Conservation (phyloP, 2,113 vertebrate species). For the Indicator indicator region DNA sequence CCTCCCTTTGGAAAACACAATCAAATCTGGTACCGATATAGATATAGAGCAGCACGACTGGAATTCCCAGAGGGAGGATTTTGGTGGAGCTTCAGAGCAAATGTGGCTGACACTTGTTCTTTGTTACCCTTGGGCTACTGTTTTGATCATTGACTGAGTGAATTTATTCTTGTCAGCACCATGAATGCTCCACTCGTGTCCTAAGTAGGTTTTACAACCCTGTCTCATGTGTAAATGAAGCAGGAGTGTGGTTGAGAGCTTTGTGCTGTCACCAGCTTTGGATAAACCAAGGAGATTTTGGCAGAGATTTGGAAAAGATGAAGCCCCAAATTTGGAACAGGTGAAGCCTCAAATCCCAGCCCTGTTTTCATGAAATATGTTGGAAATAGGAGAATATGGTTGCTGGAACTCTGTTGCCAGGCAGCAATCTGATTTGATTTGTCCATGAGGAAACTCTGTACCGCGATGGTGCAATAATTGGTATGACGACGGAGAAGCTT, state of each 20-base stretch:
- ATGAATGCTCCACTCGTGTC: slow-evolving; percentile 59
- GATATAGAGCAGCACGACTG: slow-evolving; percentile 55
- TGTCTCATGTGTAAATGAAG: slow-evolving; percentile 43
- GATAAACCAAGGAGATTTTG: background rate
- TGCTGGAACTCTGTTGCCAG: too few relatives aligned
- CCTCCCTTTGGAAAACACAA: background rate
- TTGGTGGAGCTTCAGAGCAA: slow-evolving; percentile 68
- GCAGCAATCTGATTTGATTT: background rate
- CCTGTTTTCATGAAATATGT: background rate
- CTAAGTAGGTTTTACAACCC: slow-evolving; percentile 28
- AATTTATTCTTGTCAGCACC: slow-evolving; percentile 71
- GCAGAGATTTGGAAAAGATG: background rate
- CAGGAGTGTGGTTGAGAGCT: background rate
- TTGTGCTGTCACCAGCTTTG: background rate
- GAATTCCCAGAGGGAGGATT: slow-evolving; percentile 55
- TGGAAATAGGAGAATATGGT: background rate
- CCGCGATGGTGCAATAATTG: slow-evolving; percentile 43
- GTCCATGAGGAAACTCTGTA: background rate
- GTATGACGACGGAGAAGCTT: slow-evolving; percentile 33
- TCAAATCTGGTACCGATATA: slow-evolving; percentile 34
- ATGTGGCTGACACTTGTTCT: slow-evolving; percentile 74
- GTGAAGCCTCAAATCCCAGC: background rate
- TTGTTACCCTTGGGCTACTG: slow-evolving; percentile 74
- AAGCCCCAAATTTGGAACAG: background rate
- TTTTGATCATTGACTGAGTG: slow-evolving; percentile 70